A percentile compares a stretch with the other conserved stretches of the same genome.
Conservation (phyloP, 2,888 invertebrate genomes). For the Volucella inflata region DNA sequence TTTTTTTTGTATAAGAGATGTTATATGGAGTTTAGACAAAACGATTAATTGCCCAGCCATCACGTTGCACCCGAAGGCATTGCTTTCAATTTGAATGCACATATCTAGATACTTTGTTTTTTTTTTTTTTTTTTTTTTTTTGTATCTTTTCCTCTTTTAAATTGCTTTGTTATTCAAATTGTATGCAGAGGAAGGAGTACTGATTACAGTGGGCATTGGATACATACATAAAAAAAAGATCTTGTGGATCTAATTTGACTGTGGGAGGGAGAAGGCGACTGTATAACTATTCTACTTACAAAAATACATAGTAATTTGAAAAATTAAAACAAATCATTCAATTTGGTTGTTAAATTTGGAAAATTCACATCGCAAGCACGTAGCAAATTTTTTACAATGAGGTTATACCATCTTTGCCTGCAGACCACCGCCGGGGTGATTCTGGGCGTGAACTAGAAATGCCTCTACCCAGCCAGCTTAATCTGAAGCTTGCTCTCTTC, state of each 20-base stretch:
- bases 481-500: no score
- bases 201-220: slow-evolving; percentile 35
- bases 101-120: slow-evolving; percentile 29
- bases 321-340: no score
- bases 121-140: slow-evolving; percentile 32
- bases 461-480: no score
- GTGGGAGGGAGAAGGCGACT: slow-evolving; percentile 23
- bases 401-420: neutral
- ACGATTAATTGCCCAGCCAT: slow-evolving; percentile 70
- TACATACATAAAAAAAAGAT: neutral
- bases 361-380: no score
- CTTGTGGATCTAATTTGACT: slow-evolving; percentile 26
- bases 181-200: slow-evolving; percentile 13
- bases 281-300: neutral
- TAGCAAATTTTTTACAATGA: neutral
- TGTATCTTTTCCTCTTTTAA: slow-evolving; percentile 44
- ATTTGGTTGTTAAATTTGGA: no score
- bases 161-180: slow-evolving; percentile 70
- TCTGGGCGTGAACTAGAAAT: no score
- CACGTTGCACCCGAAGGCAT: slow-evolving; percentile 74
- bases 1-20: slow-evolving; percentile 65
- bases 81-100: slow-evolving; percentile 57
- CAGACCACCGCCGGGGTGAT: no score
- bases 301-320: neutral
- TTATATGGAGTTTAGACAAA: slow-evolving; percentile 64